phyloP scores from a whole-genome alignment of 2,888 invertebrate species.

The Andrena fulva region DNA sequence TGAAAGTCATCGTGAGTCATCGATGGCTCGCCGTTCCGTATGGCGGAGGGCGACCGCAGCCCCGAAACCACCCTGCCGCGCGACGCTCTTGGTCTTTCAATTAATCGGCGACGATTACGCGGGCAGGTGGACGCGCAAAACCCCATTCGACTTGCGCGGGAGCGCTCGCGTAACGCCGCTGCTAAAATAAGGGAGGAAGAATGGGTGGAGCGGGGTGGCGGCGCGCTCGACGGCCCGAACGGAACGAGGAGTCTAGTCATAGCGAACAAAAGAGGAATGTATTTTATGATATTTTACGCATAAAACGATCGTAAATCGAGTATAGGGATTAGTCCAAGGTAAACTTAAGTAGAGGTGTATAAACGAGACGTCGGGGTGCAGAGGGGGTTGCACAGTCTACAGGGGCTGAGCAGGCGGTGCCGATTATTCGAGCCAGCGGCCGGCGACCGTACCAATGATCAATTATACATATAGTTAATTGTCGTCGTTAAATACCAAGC shows the following conservation, averaged over 20 bases:
- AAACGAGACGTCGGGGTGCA: slow-evolving; percentile 54
- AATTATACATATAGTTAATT: slow-evolving; percentile 43
- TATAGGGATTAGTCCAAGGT: slow-evolving; percentile 68
- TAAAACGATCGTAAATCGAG: slow-evolving; percentile 77
- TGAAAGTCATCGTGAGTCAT: slow-evolving; percentile 76
- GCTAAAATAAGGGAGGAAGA: background rate
- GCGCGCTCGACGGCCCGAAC: slow-evolving; percentile 54
- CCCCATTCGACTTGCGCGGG: background rate
- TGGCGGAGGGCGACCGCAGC: slow-evolving; percentile 1
- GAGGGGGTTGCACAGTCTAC: slow-evolving; percentile 23
- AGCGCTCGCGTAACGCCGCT: background rate
- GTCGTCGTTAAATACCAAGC: slow-evolving; percentile 30
- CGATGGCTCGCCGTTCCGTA: slow-evolving; percentile 69
- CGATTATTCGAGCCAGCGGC: slow-evolving; percentile 47
- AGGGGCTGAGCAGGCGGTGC: slow-evolving; percentile 33
- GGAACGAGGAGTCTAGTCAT: slow-evolving; percentile 75
- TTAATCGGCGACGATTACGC: background rate
- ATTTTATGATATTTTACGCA: slow-evolving; percentile 83
- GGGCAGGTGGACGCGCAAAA: background rate
- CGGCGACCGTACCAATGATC: slow-evolving; percentile 31
- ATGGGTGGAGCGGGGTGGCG: background rate
- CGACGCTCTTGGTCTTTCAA: background rate
- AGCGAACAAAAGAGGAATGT: slow-evolving; percentile 78
- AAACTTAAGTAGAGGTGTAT: slow-evolving; percentile 72
- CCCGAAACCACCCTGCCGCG: background rate